Evolutionary conservation across 2,888 invertebrate species (phyloP).

Genomic region (Teinopalpus imperialis): DNA sequence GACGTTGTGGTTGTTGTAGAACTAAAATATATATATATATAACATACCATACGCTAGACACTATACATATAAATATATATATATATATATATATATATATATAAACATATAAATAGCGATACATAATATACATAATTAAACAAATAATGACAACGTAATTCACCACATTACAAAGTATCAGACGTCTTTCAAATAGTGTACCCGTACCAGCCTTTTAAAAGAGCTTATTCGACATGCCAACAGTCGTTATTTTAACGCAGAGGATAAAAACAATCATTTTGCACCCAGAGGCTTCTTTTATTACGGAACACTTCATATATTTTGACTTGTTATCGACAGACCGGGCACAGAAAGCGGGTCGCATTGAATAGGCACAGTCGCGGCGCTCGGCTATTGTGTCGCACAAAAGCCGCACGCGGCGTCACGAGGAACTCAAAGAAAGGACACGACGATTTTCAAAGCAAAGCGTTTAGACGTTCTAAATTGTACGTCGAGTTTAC

Average conservation of each 20-base stretch:
- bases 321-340: constrained; percentile 6
- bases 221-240: background rate
- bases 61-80: too few relatives aligned
- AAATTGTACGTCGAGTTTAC: background rate
- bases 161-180: too few relatives aligned
- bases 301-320: constrained; percentile 3
- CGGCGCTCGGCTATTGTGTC: constrained; percentile 6
- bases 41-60: too few relatives aligned
- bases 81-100: too few relatives aligned
- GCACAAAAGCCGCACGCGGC: constrained; percentile 3
- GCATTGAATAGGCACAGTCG: constrained; percentile 6
- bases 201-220: too few relatives aligned
- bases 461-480: background rate
- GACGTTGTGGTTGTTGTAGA: too few relatives aligned
- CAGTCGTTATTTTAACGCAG: background rate
- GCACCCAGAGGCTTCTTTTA: constrained; percentile 2
- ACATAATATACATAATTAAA: too few relatives aligned
- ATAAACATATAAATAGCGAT: too few relatives aligned
- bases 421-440: background rate
- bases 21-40: too few relatives aligned
- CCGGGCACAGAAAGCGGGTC: constrained; percentile 9
- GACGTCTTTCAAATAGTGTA: too few relatives aligned
- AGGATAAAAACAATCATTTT: background rate
- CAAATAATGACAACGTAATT: too few relatives aligned
- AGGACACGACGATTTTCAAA: constrained; percentile 7